A percentile compares a stretch with the other conserved stretches of the same genome.
Conservation (phyloP, 2,797 vertebrate genomes). For the Chrysocyon brachyurus region DNA sequence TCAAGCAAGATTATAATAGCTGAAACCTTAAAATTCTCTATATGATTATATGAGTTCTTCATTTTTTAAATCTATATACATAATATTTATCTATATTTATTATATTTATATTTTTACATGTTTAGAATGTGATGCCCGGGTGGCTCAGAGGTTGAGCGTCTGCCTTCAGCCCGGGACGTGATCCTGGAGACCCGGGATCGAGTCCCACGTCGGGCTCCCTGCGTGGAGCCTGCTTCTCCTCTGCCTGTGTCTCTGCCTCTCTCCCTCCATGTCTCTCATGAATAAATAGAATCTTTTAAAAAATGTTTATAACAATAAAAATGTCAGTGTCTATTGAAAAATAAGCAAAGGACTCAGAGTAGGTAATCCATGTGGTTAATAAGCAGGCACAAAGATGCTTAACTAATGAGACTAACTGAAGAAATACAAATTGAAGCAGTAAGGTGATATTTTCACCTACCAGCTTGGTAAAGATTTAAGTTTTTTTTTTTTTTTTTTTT, state of each 20-base stretch:
- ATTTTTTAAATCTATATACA: slow-evolving; percentile 8
- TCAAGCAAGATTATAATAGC: neutral
- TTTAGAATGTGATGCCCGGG: no score
- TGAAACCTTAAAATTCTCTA: neutral
- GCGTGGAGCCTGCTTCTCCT: no score
- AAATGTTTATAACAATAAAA: slow-evolving; percentile 29
- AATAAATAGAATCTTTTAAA: no score
- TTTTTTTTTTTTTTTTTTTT: no score
- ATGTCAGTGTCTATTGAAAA: neutral
- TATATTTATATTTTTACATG: neutral
- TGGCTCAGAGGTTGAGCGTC: no score
- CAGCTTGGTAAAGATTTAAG: neutral
- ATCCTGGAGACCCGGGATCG: no score
- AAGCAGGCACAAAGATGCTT: neutral
- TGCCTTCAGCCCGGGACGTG: no score
- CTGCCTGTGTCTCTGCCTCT: no score
- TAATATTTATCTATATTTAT: neutral
- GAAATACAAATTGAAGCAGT: slow-evolving; percentile 15
- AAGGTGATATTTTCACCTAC: neutral
- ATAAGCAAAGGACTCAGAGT: neutral
- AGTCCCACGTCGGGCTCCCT: no score
- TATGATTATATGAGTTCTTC: neutral
- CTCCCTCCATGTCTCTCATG: no score
- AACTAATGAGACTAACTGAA: neutral
- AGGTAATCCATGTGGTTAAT: neutral